Evolutionary conservation across 1,140 invertebrate genomes (phyloP).

Genomic region (Procambarus clarkii): DNA sequence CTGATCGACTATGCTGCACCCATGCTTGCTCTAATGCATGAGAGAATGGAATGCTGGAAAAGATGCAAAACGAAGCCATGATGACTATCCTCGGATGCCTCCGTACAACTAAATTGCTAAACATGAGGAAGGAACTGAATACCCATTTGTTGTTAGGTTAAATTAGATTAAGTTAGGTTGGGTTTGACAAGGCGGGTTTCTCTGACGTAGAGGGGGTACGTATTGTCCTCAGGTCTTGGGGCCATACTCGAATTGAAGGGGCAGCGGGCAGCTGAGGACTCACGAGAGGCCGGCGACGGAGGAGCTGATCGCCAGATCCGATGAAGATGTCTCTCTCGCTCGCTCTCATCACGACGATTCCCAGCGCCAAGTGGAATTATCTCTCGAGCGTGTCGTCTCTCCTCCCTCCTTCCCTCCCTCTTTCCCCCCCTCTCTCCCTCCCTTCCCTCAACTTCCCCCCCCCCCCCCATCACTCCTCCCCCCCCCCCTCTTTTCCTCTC

Average conservation of each 20-base stretch:
- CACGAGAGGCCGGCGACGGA: not conserved
- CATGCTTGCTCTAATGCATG: no score
- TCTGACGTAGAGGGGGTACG: no score
- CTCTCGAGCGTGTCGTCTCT: not conserved
- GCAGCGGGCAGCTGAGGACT: not conserved
- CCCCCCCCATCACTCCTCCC: not conserved
- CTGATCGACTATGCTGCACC: no score
- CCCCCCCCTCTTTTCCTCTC: not conserved
- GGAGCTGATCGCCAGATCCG: not conserved
- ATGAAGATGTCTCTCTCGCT: not conserved
- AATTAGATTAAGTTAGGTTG: no score
- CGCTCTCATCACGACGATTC: slow-evolving; percentile 1
- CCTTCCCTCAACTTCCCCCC: no score
- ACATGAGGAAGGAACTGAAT: no score
- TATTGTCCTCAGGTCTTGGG: not conserved
- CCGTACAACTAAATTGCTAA: no score
- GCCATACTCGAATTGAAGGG: not conserved
- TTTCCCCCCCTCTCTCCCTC: not conserved
- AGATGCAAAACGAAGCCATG: no score
- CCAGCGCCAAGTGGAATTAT: slow-evolving; percentile 10
- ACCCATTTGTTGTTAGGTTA: no score
- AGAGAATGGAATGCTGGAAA: no score
- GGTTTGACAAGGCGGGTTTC: no score
- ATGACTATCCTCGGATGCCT: no score
- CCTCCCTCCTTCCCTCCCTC: not conserved